These are phyloP conservation scores for Melanerpes formicivorus DNA, from an alignment of 2,113 vertebrate species.

Conservation along the genomic window DNA sequence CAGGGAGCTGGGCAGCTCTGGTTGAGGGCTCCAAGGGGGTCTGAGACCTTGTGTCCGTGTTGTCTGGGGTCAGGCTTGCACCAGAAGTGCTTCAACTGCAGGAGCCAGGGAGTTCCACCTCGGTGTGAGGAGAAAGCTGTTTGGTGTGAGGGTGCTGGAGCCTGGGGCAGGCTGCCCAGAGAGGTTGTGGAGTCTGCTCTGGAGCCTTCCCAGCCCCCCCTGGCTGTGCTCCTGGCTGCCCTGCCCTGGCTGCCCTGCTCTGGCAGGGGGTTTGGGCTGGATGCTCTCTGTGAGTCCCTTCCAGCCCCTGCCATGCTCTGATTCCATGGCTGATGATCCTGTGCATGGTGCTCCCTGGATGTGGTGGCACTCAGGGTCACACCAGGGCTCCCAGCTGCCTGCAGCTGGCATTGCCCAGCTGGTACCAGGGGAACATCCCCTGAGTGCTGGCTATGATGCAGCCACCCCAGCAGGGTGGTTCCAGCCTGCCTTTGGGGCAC, in stretches of 20 bases:
- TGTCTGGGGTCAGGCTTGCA: not conserved
- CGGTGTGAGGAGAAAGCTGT: too few relatives aligned
- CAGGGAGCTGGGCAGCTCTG: not conserved
- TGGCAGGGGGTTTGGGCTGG: too few relatives aligned
- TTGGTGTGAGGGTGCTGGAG: too few relatives aligned
- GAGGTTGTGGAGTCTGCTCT: too few relatives aligned
- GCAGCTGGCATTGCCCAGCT: not conserved
- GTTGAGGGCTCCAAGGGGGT: not conserved
- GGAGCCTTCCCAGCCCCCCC: too few relatives aligned
- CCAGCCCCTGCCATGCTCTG: too few relatives aligned
- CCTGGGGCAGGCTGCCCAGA: too few relatives aligned
- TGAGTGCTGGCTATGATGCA: not conserved
- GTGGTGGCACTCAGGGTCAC: not conserved
- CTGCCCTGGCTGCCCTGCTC: too few relatives aligned
- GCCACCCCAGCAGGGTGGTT: not conserved
- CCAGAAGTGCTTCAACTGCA: not conserved
- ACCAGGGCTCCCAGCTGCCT: not conserved
- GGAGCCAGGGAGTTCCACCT: too few relatives aligned
- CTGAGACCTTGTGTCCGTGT: not conserved
- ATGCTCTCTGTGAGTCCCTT: too few relatives aligned
- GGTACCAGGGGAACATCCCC: accelerated
- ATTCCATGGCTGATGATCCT: not conserved
- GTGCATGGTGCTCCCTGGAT: not conserved
- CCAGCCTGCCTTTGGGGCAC: not conserved
- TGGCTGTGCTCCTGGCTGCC: too few relatives aligned